Percentiles rank a stretch among this genome's conserved stretches.
phyloP scores from a whole-genome alignment of 2,113 vertebrate genomes.

The Brachypodius melanocephalos region DNA sequence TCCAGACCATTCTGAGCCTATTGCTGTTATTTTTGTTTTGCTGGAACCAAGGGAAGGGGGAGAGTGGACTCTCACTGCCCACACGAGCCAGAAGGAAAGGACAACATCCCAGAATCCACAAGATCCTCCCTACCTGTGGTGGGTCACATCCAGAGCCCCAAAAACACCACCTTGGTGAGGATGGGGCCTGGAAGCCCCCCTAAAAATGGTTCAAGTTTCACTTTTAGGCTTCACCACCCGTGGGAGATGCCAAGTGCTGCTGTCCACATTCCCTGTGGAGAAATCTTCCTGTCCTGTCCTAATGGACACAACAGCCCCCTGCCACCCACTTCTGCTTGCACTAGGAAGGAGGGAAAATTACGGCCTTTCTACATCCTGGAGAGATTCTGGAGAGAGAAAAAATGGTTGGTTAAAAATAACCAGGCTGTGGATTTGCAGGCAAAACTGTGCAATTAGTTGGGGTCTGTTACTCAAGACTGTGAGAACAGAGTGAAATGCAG shows the following conservation, averaged over 20 bases:
- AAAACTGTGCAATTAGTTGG: neutral
- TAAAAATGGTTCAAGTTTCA: neutral
- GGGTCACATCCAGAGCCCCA: neutral
- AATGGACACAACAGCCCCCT: neutral
- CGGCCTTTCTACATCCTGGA: neutral
- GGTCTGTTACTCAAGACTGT: neutral
- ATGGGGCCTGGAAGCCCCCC: neutral
- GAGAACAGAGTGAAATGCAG: neutral
- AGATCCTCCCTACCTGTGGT: rapidly evolving
- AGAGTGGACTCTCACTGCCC: neutral
- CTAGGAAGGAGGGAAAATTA: neutral
- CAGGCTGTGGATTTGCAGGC: neutral
- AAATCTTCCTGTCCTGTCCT: neutral
- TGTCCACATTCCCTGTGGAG: neutral
- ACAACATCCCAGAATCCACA: neutral
- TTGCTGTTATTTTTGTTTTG: neutral
- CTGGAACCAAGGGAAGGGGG: neutral
- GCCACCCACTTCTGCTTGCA: neutral
- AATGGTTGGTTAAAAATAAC: neutral
- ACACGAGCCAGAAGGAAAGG: neutral
- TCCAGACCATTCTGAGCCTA: neutral
- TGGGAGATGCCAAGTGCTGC: neutral
- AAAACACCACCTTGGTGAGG: neutral
- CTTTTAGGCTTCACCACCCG: neutral
- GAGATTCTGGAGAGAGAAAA: neutral